These are phyloP conservation scores for Gnatocerus cornutus DNA, from an alignment of 2,888 invertebrate species.

Conservation along the genomic window DNA sequence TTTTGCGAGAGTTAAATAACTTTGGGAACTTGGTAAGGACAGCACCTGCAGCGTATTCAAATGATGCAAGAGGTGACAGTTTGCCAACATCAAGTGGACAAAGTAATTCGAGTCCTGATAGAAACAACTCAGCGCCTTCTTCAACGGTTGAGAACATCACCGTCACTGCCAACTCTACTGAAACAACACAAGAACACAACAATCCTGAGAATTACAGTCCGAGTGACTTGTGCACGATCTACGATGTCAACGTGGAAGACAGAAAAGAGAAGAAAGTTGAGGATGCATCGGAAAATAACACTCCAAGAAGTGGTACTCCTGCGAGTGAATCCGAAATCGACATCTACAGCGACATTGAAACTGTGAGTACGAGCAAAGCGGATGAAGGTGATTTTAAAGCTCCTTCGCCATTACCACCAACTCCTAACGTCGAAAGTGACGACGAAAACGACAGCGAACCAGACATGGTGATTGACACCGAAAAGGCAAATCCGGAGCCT, in stretches of 20 bases:
- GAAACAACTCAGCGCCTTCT: constrained; percentile 38
- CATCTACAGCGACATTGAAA: constrained; percentile 78
- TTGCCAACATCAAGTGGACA: constrained; percentile 45
- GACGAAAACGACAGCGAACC: constrained; percentile 73
- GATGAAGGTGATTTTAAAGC: constrained; percentile 61
- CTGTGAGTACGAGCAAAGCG: constrained; percentile 66
- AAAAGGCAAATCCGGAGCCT: constrained; percentile 61
- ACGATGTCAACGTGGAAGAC: constrained; percentile 53
- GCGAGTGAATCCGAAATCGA: constrained; percentile 74
- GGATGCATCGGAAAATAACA: constrained; percentile 51
- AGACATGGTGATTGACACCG: constrained; percentile 75
- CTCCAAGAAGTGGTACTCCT: constrained; percentile 55
- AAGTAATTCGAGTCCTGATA: constrained; percentile 18
- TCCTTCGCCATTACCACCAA: constrained; percentile 61
- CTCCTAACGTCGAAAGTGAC: constrained; percentile 69
- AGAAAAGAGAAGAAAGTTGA: constrained; percentile 53
- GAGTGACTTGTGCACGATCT: constrained; percentile 57
- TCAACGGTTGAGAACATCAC: constrained; percentile 43
- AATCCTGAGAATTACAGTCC: constrained; percentile 64
- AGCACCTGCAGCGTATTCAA: constrained; percentile 6
- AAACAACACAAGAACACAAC: constrained; percentile 53
- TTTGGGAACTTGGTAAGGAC: constrained; percentile 24
- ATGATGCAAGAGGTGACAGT: constrained; percentile 25
- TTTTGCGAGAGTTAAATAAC: constrained; percentile 26
- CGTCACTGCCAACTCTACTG: constrained; percentile 25